Evolutionary conservation across 92 coral and sea anemone genomes (phyloP).

Genomic region (Desmophyllum pertusum): DNA sequence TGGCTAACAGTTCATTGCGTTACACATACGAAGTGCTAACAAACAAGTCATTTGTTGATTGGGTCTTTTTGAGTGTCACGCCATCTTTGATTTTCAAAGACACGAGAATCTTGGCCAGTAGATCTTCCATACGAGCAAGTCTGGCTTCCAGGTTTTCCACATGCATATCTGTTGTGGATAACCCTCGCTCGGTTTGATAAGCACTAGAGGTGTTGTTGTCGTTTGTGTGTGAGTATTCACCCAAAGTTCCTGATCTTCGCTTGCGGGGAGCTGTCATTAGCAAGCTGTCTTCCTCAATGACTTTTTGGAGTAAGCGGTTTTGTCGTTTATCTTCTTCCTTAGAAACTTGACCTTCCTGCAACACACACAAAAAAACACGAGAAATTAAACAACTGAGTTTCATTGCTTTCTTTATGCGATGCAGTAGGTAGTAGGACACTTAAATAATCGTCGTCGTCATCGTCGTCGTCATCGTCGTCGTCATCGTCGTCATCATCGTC

Average conservation of each 20-base stretch:
- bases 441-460: neutral
- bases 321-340: neutral
- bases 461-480: neutral
- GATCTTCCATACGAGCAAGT: conserved; percentile 22
- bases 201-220: neutral
- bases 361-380: neutral
- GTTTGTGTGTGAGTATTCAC: neutral
- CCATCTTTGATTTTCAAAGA: neutral
- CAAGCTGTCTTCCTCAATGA: neutral
- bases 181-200: neutral
- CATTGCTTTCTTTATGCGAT: too few relatives aligned
- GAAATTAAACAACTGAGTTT: neutral
- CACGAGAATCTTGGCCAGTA: conserved; percentile 2
- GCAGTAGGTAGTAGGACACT: too few relatives aligned
- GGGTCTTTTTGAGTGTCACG: neutral
- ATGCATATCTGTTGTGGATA: neutral
- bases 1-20: neutral
- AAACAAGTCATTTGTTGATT: conserved; percentile 1
- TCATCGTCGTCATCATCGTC: neutral
- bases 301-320: neutral
- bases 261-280: neutral
- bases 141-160: conserved; percentile 16
- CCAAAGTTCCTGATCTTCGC: neutral
- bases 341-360: conserved; percentile 1
- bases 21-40: conserved; percentile 9